Base-by-base conservation (phyloP, 2,888 invertebrate genomes). In the Sarcophaga caerulescens region DNA sequence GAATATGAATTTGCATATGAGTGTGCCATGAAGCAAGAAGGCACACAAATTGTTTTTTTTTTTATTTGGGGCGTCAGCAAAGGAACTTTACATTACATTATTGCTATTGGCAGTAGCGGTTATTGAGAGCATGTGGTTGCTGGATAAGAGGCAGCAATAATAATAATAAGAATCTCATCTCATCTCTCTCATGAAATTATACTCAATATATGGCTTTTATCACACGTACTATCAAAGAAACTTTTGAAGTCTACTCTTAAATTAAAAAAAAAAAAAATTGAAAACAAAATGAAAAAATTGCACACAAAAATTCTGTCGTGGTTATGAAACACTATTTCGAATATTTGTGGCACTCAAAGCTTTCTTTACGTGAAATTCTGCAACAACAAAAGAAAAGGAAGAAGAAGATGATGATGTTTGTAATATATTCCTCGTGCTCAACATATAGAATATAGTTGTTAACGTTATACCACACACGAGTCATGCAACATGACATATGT, bases 191-290 rank as follows among this genome's bases (percentile, higher is more conserved):
- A 25, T 68, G 17, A 66, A 65, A 59, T 69, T 69, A 63, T 71
- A 77, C 25, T 68, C 74, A 78, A 81, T 81, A 74, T 75, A 66
- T 83, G 85, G 83, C 73, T 76, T 73, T 86, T 86, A 83, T 86
- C 83, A 25, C 85, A 86, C 85, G 85, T 86, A 74, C 83, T 65
- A 47, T 68, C 52, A 59, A 68, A 68, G 68, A 77, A 77, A 68
- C 21, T 68, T 60, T 52, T 12, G 19, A 77, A 68, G 45, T 63
- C 74, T 63, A 52, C 52, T 52, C 17, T 52, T 12, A 52, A 52
- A 52, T 52, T 52, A 8, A 35, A 35, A 1, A 35, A 8, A 35
- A 35, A 35, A 35, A 35, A 35, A 35, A 6, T 6, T 8, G 1
- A 35, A 35, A 35, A 35, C 35, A 25, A 25, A 25, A 25, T 25